A percentile compares a stretch with the other conserved stretches of the same genome.
Conservation (phyloP, 2,797 vertebrate genomes). For the Hippoglossus hippoglossus region DNA sequence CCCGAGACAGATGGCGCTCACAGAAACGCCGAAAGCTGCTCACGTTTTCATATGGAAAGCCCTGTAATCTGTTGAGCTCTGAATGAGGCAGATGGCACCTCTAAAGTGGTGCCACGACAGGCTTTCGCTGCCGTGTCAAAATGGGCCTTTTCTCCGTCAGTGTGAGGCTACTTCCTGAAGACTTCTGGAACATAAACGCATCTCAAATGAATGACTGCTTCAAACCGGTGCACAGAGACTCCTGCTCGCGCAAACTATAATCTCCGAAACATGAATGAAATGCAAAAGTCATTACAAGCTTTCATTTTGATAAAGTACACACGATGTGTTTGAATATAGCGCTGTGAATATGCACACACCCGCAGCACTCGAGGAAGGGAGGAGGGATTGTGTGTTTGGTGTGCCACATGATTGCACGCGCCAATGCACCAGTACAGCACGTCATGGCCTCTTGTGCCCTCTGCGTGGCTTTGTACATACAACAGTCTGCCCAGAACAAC, state of each 20-base stretch:
- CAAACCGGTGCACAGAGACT: constrained; percentile 14
- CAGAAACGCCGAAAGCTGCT: constrained; percentile 19
- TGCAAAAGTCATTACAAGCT: constrained; percentile 7
- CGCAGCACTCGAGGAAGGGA: background rate
- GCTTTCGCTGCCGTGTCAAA: constrained; percentile 42
- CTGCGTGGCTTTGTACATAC: constrained; percentile 21
- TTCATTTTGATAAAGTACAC: constrained; percentile 24
- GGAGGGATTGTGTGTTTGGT: constrained; percentile 5
- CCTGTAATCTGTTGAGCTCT: constrained; percentile 54
- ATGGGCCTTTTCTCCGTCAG: background rate
- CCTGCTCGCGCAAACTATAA: background rate
- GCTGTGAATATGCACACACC: background rate
- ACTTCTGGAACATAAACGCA: constrained; percentile 12
- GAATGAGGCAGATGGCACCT: constrained; percentile 65
- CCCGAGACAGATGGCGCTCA: constrained; percentile 10
- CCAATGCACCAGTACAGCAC: background rate
- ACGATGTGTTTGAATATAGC: background rate
- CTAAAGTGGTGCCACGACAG: constrained; percentile 47
- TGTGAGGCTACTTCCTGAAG: constrained; percentile 22
- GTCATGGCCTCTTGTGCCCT: constrained; percentile 9
- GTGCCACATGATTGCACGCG: constrained; percentile 2
- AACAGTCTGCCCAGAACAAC: constrained; percentile 10
- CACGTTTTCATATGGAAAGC: constrained; percentile 44
- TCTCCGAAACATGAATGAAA: constrained; percentile 3
- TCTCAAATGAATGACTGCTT: constrained; percentile 35